Evolutionary conservation across 1,140 invertebrate genomes (phyloP).

Genomic region (Alviniconcha marisindica): DNA sequence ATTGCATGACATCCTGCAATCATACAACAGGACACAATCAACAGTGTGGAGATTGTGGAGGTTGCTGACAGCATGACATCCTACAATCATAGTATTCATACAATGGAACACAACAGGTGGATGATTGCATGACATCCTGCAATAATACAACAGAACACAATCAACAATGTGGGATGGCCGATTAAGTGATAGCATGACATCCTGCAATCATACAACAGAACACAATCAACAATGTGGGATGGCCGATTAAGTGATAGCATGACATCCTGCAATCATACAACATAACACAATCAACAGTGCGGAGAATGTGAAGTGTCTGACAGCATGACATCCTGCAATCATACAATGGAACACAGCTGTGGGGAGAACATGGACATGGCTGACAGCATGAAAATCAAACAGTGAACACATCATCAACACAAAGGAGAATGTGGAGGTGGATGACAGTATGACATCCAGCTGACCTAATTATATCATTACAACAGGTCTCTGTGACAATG

Average conservation of each 20-base stretch:
- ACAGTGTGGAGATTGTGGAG: constrained; percentile 72
- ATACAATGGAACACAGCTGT: constrained; percentile 53
- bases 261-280: constrained; percentile 70
- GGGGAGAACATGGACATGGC: too few species aligned
- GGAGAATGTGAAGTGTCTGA: constrained; percentile 69
- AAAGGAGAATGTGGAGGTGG: constrained; percentile 72
- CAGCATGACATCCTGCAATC: constrained; percentile 74
- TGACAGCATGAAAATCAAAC: neutral
- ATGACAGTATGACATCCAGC: constrained; percentile 75
- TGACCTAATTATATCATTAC: too few species aligned
- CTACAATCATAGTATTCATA: constrained; percentile 66
- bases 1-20: constrained; percentile 75
- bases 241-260: constrained; percentile 70
- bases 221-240: too few species aligned
- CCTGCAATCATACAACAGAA: neutral
- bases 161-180: too few species aligned
- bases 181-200: neutral
- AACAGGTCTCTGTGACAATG: too few species aligned
- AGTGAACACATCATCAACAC: too few species aligned
- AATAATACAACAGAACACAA: too few species aligned
- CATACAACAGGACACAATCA: constrained; percentile 59
- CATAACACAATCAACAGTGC: constrained; percentile 65
- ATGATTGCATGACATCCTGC: too few species aligned
- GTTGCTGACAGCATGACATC: constrained; percentile 75
- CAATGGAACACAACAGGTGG: too few species aligned